Base-by-base conservation (phyloP, 2,113 vertebrate species). In the Scortum barcoo region DNA sequence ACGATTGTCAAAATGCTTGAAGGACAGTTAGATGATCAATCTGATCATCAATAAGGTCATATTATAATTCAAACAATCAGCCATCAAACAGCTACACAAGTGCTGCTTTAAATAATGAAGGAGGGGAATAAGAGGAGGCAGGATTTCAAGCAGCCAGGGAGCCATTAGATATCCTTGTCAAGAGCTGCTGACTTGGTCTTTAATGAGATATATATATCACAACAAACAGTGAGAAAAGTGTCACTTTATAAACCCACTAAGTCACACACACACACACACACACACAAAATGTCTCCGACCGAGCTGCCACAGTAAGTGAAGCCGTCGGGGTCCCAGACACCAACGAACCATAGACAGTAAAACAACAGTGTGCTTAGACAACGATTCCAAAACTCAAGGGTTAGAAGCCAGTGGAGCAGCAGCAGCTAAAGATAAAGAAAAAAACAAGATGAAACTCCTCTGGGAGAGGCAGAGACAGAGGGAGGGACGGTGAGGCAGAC, bases 391-490 rank as follows among this genome's bases (percentile, higher is more conserved):
- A 84, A 85, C 58, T 79, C 38, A 33, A 50, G 74, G 80, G 71
- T 76, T 73, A 50, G 73, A 63, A 85, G 66, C 17, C n/a, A 69
- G 46, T 81, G 80, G 78, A 77, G 80, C 74, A 72, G 50, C 78
- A 69, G 78, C 54, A 42, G n/a, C n/a, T n/a, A n/a, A n/a, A n/a
- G n/a, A n/a, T n/a, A n/a, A n/a, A n/a, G n/a, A n/a, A n/a, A 36
- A 82, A 70, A 75, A 72, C 61, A 71, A 81, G 53, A 58, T 5
- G 26, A 40, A 42, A 40, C 56, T 83, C 84, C 61, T 63, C 3
- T 1, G 74, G 86, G 79, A 85, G 72, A 30, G 20, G 48, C 42
- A n/a, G 60, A 76, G 56, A n/a, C n/a, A 44, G 78, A 57, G 16
- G 44, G 1, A 11, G 22, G 1, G 13, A 56, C 1, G 6, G 40